Evolutionary conservation across 2,888 invertebrate species (phyloP), one percentile per base, ranked within the genome.

Genomic region (Dinocampus coccinellae): DNA sequence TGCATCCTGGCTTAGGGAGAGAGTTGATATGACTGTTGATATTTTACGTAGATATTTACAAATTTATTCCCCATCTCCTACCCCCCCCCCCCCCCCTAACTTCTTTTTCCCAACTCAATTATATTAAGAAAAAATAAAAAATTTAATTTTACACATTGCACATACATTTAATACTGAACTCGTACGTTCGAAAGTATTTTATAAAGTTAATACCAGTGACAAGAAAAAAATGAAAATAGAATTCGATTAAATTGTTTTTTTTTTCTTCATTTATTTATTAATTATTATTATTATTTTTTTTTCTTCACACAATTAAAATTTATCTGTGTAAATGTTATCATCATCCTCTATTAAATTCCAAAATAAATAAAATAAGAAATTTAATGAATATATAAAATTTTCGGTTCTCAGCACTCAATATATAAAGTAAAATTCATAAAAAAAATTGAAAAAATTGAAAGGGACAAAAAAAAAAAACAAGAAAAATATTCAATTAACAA

Each of bases 101-200:
- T 60, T 65, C 62, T 29, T 61, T 53, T 53, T 55, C 16, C 24
- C 47, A n/a, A 53, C 47, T 69, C 24, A 20, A 33, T 13, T 39
- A 39, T 39, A 22, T 11, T 22, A 26, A 66, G 55, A 63, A 29
- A 53, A 34, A 24, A 69, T 58, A 34, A 39, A 42, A 66, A 62
- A 33, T 64, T 34, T 52, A 61, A 55, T 69, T 22, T 58, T 53
- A 47, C 34, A 53, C 61, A n/a, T 20, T 69, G 24, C 55, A 67
- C 58, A 36, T 65, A 52, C 47, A 34, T 33, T 69, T 60, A 64
- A 29, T 39, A 33, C 68, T 57, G 61, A 63, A 72, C 69, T 65
- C 16, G 67, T 69, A 63, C 61, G 68, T 73, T 73, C 74, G 76
- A 76, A 77, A 77, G 77, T 77, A 77, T 76, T 77, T 76, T 70